Conservation (phyloP, 2,797 vertebrate genomes). For the Brachyalestes nurse region DNA sequence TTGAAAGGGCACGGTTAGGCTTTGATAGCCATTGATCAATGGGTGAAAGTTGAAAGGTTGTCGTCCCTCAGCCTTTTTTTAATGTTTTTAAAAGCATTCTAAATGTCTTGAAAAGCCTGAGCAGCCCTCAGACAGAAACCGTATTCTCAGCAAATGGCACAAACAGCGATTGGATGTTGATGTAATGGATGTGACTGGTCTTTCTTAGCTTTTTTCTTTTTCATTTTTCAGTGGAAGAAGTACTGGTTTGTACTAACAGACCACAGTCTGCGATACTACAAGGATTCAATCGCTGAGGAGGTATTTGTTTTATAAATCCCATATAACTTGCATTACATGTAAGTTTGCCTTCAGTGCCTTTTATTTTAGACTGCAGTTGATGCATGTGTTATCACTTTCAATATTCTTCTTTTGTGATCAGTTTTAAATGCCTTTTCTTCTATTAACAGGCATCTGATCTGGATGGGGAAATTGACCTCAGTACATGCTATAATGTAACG, state of each 20-base stretch:
- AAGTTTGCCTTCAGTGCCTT: not conserved
- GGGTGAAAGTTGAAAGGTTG: constrained; percentile 58
- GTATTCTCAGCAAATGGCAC: not conserved
- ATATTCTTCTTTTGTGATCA: not conserved
- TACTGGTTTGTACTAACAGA: constrained; percentile 86
- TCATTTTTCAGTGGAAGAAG: constrained; percentile 80
- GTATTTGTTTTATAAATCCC: constrained; percentile 60
- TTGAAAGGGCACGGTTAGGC: constrained; percentile 50
- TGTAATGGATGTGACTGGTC: not conserved
- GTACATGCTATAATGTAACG: constrained; percentile 80
- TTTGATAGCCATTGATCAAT: constrained; percentile 68
- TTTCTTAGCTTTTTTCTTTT: not conserved
- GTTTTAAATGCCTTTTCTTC: constrained; percentile 5
- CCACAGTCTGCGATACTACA: constrained; percentile 85
- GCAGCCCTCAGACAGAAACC: not conserved
- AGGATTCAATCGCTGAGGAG: constrained; percentile 85
- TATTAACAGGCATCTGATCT: constrained; percentile 79
- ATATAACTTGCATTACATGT: not conserved
- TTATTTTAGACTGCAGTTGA: not conserved
- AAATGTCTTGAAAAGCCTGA: constrained; percentile 32
- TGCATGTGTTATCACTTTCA: not conserved
- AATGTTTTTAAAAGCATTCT: constrained; percentile 34
- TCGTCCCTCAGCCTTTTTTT: constrained; percentile 32
- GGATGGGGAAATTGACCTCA: constrained; percentile 84
- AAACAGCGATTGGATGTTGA: not conserved